A percentile compares a stretch with the other conserved stretches of the same genome.
Evolutionary conservation across 2,888 invertebrate species (phyloP).

Genomic region (Lordiphosa fenestrarum): DNA sequence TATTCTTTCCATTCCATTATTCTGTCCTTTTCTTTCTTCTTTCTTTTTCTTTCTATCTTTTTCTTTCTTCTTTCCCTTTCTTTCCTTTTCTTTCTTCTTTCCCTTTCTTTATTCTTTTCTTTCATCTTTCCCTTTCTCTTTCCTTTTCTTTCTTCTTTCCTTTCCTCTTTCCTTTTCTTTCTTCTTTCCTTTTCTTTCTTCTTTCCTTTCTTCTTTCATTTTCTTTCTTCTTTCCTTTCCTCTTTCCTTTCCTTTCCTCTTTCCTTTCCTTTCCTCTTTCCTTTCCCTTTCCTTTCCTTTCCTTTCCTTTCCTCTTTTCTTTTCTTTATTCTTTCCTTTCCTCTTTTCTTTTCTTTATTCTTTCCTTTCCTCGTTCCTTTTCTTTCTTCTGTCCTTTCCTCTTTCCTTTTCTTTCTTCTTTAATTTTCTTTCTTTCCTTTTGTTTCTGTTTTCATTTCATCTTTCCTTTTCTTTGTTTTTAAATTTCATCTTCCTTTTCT

Average conservation of each 20-base stretch:
- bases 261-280: no score
- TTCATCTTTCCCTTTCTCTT: background rate
- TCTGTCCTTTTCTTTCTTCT: background rate
- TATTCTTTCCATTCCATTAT: background rate
- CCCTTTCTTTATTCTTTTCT: background rate
- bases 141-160: background rate
- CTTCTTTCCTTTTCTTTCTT: background rate
- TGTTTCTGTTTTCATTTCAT: no score
- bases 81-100: background rate
- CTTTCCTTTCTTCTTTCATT: background rate
- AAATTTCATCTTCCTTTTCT: no score
- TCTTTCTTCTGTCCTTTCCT: no score
- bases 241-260: no score
- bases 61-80: background rate
- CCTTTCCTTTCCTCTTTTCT: no score
- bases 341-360: background rate
- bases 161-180: background rate
- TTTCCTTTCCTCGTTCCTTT: no score
- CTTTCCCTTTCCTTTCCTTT: no score
- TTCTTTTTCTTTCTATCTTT: background rate
- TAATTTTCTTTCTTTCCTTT: no score
- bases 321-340: no score
- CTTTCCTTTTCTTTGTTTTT: no score
- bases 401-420: no score
- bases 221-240: background rate